Evolutionary conservation across 1,140 invertebrate genomes (phyloP).

Genomic region (Aphelenchoides fujianensis): DNA sequence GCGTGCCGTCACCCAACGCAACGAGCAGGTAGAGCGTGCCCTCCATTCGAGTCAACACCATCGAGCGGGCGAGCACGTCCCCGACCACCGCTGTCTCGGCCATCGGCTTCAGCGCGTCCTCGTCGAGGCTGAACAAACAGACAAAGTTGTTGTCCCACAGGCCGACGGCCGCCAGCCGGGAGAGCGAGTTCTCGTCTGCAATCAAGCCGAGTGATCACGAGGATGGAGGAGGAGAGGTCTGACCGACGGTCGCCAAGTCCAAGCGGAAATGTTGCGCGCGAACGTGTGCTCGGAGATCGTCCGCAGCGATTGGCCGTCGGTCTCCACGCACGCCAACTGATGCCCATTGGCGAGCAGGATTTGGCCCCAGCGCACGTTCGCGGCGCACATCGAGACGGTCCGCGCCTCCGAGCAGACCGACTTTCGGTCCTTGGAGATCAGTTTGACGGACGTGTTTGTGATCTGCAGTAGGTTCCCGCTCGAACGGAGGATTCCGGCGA

Average conservation of each 20-base stretch:
- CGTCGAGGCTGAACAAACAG: slow-evolving; percentile 75
- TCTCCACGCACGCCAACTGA: slow-evolving; percentile 82
- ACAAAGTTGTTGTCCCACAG: slow-evolving; percentile 96
- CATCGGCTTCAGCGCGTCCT: slow-evolving; percentile 74
- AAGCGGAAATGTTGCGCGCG: slow-evolving; percentile 93
- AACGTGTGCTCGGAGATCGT: slow-evolving; percentile 68
- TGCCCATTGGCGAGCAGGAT: slow-evolving; percentile 83
- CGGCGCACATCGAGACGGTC: slow-evolving; percentile 64
- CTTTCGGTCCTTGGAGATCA: slow-evolving; percentile 28
- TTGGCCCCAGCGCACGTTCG: slow-evolving; percentile 72
- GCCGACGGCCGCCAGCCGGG: slow-evolving; percentile 81
- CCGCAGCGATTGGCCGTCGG: slow-evolving; percentile 69
- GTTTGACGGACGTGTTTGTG: slow-evolving; percentile 70
- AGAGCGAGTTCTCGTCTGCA: slow-evolving; percentile 66
- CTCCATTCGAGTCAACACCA: slow-evolving; percentile 89
- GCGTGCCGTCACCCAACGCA: slow-evolving; percentile 91
- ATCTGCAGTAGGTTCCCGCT: slow-evolving; percentile 79
- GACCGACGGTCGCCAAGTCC: slow-evolving; percentile 80
- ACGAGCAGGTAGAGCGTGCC: slow-evolving; percentile 66
- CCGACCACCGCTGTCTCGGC: slow-evolving; percentile 75
- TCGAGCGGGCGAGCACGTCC: slow-evolving; percentile 92
- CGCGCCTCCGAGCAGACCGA: slow-evolving; percentile 10
- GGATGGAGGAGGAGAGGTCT: no score
- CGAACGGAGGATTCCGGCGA: slow-evolving; percentile 79
- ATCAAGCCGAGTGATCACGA: slow-evolving; percentile 11